These are phyloP conservation scores for Labroides dimidiatus DNA, from an alignment of 2,797 vertebrate species.

Conservation along the genomic window DNA sequence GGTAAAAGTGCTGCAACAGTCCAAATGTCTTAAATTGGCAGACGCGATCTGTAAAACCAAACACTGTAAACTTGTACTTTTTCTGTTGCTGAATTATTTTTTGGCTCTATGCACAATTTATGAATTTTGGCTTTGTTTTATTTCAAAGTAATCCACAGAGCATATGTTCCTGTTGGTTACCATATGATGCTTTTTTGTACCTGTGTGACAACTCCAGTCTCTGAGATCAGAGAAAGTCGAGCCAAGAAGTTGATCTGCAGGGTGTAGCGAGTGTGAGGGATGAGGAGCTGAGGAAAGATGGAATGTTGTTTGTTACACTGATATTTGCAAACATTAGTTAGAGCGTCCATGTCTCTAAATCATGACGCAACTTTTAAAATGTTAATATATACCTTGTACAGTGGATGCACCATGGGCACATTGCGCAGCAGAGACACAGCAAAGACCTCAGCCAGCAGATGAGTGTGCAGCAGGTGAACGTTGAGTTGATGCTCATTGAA, in stretches of 20 bases:
- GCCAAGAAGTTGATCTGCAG: slow-evolving; percentile 69
- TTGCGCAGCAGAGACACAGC: slow-evolving; percentile 79
- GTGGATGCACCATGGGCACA: slow-evolving; percentile 74
- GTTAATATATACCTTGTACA: slow-evolving; percentile 63
- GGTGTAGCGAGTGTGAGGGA: slow-evolving; percentile 71
- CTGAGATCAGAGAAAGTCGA: slow-evolving; percentile 41
- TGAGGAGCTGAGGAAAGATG: slow-evolving; percentile 56
- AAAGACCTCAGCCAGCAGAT: slow-evolving; percentile 84
- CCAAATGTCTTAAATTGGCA: too few relatives aligned
- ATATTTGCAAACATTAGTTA: not conserved
- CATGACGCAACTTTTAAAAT: not conserved
- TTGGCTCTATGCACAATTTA: too few relatives aligned
- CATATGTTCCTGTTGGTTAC: not conserved
- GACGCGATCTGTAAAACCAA: too few relatives aligned
- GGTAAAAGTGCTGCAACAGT: too few relatives aligned
- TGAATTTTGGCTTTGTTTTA: too few relatives aligned
- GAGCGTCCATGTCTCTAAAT: not conserved
- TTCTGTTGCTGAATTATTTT: too few relatives aligned
- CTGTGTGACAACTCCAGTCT: slow-evolving; percentile 40
- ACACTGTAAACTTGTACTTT: too few relatives aligned
- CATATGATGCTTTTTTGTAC: slow-evolving; percentile 22
- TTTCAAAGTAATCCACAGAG: fast-evolving
- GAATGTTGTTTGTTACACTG: not conserved
- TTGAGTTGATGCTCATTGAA: slow-evolving; percentile 69
- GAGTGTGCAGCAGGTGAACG: slow-evolving; percentile 77